Percentiles rank a stretch among this genome's conserved stretches.
phyloP scores from a whole-genome alignment of 2,888 invertebrate species.

The Himalopsyche kuldschensis region DNA sequence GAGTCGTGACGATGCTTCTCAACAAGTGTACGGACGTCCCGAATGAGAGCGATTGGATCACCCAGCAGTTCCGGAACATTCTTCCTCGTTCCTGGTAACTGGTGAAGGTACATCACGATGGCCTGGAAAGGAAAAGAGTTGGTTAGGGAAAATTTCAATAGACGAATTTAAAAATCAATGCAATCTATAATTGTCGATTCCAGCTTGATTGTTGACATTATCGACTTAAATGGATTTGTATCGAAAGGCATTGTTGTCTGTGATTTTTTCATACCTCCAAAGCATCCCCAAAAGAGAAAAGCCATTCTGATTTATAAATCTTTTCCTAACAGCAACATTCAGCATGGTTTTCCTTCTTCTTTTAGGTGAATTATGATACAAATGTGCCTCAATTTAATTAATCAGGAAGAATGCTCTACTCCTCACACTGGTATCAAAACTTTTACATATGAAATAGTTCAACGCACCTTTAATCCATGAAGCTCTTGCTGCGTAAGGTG shows the following conservation, averaged over 20 bases:
- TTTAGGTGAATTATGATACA: too few relatives aligned
- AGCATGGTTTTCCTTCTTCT: too few relatives aligned
- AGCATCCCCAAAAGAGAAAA: too few relatives aligned
- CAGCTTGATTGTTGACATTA: neutral
- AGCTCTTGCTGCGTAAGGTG: slow-evolving; percentile 80
- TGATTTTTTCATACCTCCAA: too few relatives aligned
- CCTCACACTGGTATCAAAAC: too few relatives aligned
- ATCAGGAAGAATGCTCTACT: too few relatives aligned
- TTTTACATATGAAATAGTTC: neutral
- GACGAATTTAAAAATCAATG: neutral
- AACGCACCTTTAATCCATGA: slow-evolving; percentile 69
- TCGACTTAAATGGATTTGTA: too few relatives aligned
- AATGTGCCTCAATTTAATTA: too few relatives aligned
- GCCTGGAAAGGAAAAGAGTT: slow-evolving; percentile 56
- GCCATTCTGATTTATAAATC: too few relatives aligned
- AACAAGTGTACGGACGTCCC: slow-evolving; percentile 85
- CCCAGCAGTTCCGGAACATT: slow-evolving; percentile 88
- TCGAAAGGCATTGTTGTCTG: too few relatives aligned
- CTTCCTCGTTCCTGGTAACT: slow-evolving; percentile 85
- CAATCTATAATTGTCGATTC: neutral
- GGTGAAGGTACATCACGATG: slow-evolving; percentile 89
- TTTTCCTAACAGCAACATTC: too few relatives aligned
- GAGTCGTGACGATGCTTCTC: slow-evolving; percentile 87
- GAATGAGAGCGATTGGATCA: slow-evolving; percentile 86
- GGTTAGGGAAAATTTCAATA: neutral